Evolutionary conservation across 2,797 vertebrate species (phyloP), one percentile per base, ranked within the genome.

Genomic region (Scarus forsteni): DNA sequence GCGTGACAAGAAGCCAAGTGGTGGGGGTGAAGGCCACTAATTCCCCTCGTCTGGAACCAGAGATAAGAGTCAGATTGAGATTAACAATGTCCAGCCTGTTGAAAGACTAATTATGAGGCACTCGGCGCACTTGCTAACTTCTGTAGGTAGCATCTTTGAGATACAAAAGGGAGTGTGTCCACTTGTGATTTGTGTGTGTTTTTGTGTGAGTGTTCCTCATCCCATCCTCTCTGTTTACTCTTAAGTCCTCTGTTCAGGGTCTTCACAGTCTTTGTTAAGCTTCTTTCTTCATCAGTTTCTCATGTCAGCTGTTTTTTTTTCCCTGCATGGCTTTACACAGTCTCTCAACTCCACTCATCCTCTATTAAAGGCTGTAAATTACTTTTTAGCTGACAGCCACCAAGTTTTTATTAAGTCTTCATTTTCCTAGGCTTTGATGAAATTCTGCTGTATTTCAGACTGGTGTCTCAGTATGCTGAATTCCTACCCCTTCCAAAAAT

Each of bases 1-100:
- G 66, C 72, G 10, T 79, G 76, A 81, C 79, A 75, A 80, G 69
- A 79, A 79, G 78, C 79, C 81, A 84, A 89, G 84, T 78, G 66
- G 67, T 8, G 7, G 9, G 68, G 74, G 77, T 76, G 70, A 88
- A 79, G 85, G 83, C 87, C 73, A 58, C 82, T 86, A 89, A 89
- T 91, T 90, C 89, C 70, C 67, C 66, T 88, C 74, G 43, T 83
- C 91, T 92, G 90, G 79, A 84, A 81, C 51, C 53, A 53, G 63
- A 88, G 90, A 93, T 93, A 93, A 91, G 88, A 87, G 73, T 75
- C 78, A 83, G 89, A 92, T 88, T 85, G 83, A 88, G 93, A 92
- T 91, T 88, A 88, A 88, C 81, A 84, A 81, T 60, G 84, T 80
- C 79, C 85, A 77, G 80, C 78, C 85, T 83, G 78, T 88, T 88